phyloP scores from a whole-genome alignment of 2,888 invertebrate species.

The Stenoptilia bipunctidactyla region DNA sequence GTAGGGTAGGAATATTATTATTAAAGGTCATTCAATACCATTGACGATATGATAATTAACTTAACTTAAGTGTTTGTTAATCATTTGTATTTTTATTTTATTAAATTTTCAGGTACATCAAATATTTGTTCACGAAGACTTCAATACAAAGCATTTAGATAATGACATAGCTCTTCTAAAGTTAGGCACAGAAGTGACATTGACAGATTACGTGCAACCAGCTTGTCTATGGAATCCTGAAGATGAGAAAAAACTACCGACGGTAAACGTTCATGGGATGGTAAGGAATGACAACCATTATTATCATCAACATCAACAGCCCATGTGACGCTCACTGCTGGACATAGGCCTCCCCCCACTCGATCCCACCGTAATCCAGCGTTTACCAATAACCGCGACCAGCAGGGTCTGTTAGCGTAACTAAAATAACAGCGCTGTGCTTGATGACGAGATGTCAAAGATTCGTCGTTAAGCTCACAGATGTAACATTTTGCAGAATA shows the following conservation, averaged over 20 bases:
- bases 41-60: neutral
- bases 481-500: no score
- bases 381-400: no score
- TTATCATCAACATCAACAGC: neutral
- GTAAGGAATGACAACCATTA: constrained; percentile 24
- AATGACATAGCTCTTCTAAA: constrained; percentile 39
- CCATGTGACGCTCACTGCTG: no score
- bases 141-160: constrained; percentile 18
- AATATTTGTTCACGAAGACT: constrained; percentile 28
- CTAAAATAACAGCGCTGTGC: no score
- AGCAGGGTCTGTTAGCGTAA: no score
- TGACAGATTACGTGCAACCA: constrained; percentile 36
- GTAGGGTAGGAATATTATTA: no score
- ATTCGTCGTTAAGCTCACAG: no score
- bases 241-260: constrained; percentile 22
- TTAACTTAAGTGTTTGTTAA: neutral
- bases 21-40: no score
- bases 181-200: constrained; percentile 27
- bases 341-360: no score
- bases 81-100: neutral
- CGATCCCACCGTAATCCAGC: constrained; percentile 28
- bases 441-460: no score
- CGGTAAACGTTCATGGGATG: constrained; percentile 23
- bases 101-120: constrained; percentile 24
- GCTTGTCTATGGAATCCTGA: constrained; percentile 35